A percentile compares a stretch with the other conserved stretches of the same genome.
These are phyloP conservation scores for Gastracanthus pulcherrimus DNA, from an alignment of 2,888 invertebrate genomes.

Conservation along the genomic window DNA sequence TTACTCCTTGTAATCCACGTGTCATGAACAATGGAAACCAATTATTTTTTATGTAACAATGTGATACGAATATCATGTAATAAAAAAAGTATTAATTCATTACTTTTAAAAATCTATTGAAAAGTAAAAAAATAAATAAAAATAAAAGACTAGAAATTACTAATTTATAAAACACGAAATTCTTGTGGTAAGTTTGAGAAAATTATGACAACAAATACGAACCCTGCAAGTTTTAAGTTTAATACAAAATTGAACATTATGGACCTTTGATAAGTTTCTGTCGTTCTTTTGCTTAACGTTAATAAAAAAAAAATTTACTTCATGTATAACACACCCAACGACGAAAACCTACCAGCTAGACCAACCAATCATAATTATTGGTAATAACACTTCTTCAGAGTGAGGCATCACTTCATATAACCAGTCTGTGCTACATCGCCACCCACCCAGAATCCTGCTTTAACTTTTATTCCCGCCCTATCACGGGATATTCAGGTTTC, in stretches of 20 bases:
- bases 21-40: background rate
- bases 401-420: conserved; percentile 76
- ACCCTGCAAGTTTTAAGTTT: conserved; percentile 45
- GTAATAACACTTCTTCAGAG: conserved; percentile 52
- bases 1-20: background rate
- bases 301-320: conserved; percentile 20
- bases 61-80: background rate
- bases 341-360: conserved; percentile 48
- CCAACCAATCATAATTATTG: background rate
- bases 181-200: conserved; percentile 71
- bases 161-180: background rate
- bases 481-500: conserved; percentile 9
- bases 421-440: conserved; percentile 78
- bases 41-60: background rate
- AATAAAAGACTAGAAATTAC: no score
- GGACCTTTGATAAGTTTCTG: conserved; percentile 42
- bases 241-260: conserved; percentile 21
- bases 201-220: conserved; percentile 57
- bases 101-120: background rate
- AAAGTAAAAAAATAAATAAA: background rate
- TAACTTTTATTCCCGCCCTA: conserved; percentile 19
- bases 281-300: conserved; percentile 13
- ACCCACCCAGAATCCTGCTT: conserved; percentile 64
- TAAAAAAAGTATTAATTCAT: conserved; percentile 4
- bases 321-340: conserved; percentile 6